Evolutionary conservation across 2,888 invertebrate genomes (phyloP).

Genomic region (Pseudococcus viburni): DNA sequence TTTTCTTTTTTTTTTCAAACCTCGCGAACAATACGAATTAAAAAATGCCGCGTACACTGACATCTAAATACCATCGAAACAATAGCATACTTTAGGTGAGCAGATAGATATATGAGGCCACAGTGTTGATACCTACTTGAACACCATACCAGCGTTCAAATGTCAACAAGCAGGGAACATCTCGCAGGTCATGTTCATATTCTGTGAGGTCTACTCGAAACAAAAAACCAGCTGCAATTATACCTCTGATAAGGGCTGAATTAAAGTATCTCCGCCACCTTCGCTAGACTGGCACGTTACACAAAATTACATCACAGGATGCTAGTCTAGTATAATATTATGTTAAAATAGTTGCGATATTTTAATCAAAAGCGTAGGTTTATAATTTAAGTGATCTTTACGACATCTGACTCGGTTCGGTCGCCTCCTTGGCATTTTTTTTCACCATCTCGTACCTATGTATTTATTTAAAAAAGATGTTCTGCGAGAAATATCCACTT

Average conservation of each 20-base stretch:
- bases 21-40: constrained; percentile 7
- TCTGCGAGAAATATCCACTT: not conserved
- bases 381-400: constrained; percentile 38
- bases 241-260: constrained; percentile 2
- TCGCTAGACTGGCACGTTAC: not conserved
- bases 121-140: not conserved
- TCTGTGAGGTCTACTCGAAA: not conserved
- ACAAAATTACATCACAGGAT: constrained; percentile 26
- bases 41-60: constrained; percentile 28
- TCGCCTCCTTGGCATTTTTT: not conserved
- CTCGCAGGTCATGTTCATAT: not conserved
- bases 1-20: not conserved
- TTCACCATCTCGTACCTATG: not conserved
- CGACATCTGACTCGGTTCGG: not conserved
- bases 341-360: constrained; percentile 13
- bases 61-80: constrained; percentile 21
- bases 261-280: not conserved
- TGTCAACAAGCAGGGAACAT: not conserved
- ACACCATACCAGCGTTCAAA: not conserved
- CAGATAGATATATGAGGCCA: not conserved
- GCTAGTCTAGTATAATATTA: not conserved
- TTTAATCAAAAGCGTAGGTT: constrained; percentile 40
- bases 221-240: not conserved
- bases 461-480: not conserved
- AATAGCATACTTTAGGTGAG: not conserved